Percentiles rank a stretch among this genome's conserved stretches.
These are phyloP conservation scores for Probosciger aterrimus DNA, from an alignment of 2,113 vertebrate species.

Conservation along the genomic window DNA sequence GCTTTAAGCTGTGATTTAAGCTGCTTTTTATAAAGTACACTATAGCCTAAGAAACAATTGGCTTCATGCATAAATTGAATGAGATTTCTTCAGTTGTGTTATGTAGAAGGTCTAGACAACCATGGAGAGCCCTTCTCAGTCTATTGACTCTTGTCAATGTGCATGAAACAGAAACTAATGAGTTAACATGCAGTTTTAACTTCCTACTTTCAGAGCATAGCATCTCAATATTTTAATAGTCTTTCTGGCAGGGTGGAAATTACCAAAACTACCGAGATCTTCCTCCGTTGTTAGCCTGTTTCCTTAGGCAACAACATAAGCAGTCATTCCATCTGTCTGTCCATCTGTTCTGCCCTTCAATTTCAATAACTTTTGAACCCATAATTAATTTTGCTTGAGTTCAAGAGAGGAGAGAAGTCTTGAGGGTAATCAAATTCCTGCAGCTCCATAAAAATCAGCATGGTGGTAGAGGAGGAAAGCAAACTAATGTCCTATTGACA, in stretches of 20 bases:
- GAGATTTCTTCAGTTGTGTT: not conserved
- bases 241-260: not conserved
- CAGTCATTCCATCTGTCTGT: conserved; percentile 57
- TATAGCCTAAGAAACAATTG: not conserved
- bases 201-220: not conserved
- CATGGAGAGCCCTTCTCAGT: not conserved
- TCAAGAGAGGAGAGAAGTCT: conserved; percentile 17
- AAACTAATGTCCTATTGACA: not conserved
- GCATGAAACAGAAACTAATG: not conserved
- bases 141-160: not conserved
- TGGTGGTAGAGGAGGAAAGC: not conserved
- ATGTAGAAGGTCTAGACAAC: not conserved
- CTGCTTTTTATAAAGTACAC: not conserved
- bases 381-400: not conserved
- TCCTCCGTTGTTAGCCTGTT: conserved; percentile 22
- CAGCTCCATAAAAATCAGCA: not conserved
- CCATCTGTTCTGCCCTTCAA: conserved; percentile 57
- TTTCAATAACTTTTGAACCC: conserved; percentile 52
- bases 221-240: not conserved
- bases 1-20: not conserved
- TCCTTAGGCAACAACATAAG: conserved; percentile 37
- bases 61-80: not conserved
- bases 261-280: conserved; percentile 1
- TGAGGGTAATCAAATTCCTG: not conserved
- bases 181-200: not conserved